Conservation (phyloP, 2,888 invertebrate species). For the Pteria penguin region DNA sequence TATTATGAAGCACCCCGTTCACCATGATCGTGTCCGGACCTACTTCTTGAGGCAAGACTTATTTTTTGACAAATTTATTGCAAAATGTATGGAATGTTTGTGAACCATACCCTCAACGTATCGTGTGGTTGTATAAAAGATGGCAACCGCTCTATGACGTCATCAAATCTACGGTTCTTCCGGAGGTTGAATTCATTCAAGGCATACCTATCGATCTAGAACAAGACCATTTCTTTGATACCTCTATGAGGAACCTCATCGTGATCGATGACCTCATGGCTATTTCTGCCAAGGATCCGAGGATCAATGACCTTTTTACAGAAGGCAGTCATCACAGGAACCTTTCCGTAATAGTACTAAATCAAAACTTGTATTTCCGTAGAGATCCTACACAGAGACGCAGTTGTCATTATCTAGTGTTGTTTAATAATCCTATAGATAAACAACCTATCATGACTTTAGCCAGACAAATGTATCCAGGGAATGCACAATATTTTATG, state of each 20-base stretch:
- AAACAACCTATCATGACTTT: conserved; percentile 35
- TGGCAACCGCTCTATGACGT: conserved; percentile 49
- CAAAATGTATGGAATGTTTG: neutral
- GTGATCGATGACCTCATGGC: conserved; percentile 41
- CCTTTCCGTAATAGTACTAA: conserved; percentile 36
- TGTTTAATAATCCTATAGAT: conserved; percentile 45
- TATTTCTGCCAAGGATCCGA: conserved; percentile 16
- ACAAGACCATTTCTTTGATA: conserved; percentile 32
- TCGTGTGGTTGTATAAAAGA: conserved; percentile 42
- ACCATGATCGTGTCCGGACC: conserved; percentile 23
- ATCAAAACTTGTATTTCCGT: conserved; percentile 37
- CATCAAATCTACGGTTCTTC: conserved; percentile 24
- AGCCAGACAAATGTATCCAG: conserved; percentile 45
- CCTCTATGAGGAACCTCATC: conserved; percentile 30
- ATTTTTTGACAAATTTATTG: conserved; percentile 14
- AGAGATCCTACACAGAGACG: conserved; percentile 42
- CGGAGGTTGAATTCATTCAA: conserved; percentile 39
- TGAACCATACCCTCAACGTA: conserved; percentile 31
- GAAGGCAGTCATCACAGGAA: conserved; percentile 43
- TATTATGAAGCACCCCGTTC: too few relatives aligned
- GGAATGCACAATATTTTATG: conserved; percentile 17
- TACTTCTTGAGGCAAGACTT: conserved; percentile 21
- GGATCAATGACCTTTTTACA: conserved; percentile 39
- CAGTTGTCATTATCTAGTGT: conserved; percentile 43
- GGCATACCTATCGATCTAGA: conserved; percentile 45